Evolutionary conservation across 2,113 vertebrate species (phyloP), one percentile per base, ranked within the genome.

Genomic region (Epinephelus lanceolatus): DNA sequence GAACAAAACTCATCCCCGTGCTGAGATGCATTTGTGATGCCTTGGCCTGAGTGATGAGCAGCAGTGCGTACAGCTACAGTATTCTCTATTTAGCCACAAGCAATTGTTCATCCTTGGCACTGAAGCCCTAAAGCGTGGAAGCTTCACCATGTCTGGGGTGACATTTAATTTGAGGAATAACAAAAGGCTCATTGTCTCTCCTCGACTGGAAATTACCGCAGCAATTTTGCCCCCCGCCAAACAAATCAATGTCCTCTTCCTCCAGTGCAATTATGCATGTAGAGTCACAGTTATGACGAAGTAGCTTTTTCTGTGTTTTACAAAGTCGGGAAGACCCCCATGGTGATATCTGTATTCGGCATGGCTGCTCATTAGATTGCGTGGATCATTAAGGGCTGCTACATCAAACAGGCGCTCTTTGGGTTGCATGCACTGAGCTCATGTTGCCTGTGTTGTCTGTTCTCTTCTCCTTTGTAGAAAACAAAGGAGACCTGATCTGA

Each of bases 321-420:
- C 85, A 90, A 89, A 87, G 86, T 89, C 47, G 5, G 60, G 49
- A 72, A 82, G 67, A 60, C 72, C 76, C 88, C 83, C 17, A 13
- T 68, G 86, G 86, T 76, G 47, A 79, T 84, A 66, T 90, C 85
- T 80, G 75, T 84, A 83, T 89, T 69, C 25, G 6, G 52, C 80
- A 55, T 42, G 71, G 83, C 79, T 74, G 90, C 91, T 93, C 90
- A 91, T 93, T 93, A 93, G 70, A 85, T 76, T 73, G 78, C 1
- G 11, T 72, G 69, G 75, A 81, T 93, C 76, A 78, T 93, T 90
- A 84, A 72, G 37, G 70, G 65, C 57, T 56, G 70, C 78, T 72
- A 88, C 86, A 91, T 92, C 90, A 93, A 92, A 92, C 82, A 69
- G 51, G 51, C 27, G 0, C 68, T 61, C 70, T 60, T 67, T 78